Conservation (phyloP, 2,888 invertebrate genomes). For the Drosophila lacicola region DNA sequence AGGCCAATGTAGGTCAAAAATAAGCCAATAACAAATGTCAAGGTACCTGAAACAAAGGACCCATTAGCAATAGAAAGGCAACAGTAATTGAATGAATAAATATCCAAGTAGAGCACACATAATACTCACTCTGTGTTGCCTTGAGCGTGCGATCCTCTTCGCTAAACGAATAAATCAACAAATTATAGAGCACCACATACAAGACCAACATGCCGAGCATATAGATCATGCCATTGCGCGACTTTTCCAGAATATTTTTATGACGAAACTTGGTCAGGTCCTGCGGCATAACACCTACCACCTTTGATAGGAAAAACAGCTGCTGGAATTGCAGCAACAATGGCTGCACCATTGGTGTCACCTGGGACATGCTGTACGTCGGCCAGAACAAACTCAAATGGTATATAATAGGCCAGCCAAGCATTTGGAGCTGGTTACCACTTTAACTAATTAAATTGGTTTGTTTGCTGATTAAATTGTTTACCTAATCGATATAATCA, state of each 20-base stretch:
- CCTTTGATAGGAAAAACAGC: slow-evolving; percentile 82
- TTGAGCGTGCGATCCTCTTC: slow-evolving; percentile 80
- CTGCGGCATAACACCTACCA: slow-evolving; percentile 83
- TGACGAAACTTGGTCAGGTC: slow-evolving; percentile 73
- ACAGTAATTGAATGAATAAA: background rate
- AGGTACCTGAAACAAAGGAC: slow-evolving; percentile 70
- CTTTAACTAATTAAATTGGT: slow-evolving; percentile 74
- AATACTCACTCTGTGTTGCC: slow-evolving; percentile 80
- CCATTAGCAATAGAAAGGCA: background rate
- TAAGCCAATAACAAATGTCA: slow-evolving; percentile 84
- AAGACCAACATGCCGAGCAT: slow-evolving; percentile 67
- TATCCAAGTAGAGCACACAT: background rate
- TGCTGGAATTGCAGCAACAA: slow-evolving; percentile 77
- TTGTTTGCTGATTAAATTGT: slow-evolving; percentile 41
- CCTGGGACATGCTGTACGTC: slow-evolving; percentile 56
- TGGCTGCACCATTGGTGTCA: slow-evolving; percentile 63
- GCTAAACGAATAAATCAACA: slow-evolving; percentile 78
- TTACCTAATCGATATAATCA: slow-evolving; percentile 55
- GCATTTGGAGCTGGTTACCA: slow-evolving; percentile 35
- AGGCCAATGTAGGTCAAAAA: slow-evolving; percentile 84
- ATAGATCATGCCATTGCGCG: slow-evolving; percentile 77
- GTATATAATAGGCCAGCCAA: background rate
- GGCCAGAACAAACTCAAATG: slow-evolving; percentile 34
- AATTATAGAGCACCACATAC: slow-evolving; percentile 77
- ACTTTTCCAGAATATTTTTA: slow-evolving; percentile 74